Conservation (phyloP, 2,113 vertebrate species). For the Sclerurus mexicanus region DNA sequence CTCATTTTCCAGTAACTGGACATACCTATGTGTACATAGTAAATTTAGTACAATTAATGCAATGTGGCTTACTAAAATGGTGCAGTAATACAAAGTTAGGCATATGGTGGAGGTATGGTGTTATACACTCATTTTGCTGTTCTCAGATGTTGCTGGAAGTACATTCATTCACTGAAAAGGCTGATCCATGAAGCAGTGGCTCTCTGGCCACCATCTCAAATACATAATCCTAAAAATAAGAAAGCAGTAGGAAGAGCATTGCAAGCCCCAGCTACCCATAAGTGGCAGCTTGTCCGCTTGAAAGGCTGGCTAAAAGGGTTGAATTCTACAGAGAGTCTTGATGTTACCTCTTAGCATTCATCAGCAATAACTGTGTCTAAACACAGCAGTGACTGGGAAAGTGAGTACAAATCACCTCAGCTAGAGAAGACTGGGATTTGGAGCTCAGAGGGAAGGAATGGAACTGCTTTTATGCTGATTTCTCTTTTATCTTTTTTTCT, state of each 20-base stretch:
- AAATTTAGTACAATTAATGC: background rate
- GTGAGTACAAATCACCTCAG: background rate
- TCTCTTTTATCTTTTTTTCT: background rate
- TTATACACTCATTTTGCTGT: background rate
- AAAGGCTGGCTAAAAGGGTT: background rate
- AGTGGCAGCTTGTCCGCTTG: background rate
- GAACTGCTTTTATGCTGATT: background rate
- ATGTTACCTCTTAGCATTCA: background rate
- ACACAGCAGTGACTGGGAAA: background rate
- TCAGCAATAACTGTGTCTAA: background rate
- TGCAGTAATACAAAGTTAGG: background rate
- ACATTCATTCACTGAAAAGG: background rate
- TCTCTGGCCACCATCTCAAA: background rate
- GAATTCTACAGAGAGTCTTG: background rate
- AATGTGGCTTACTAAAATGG: background rate
- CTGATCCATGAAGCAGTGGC: background rate
- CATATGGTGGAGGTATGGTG: background rate
- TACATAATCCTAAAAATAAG: background rate
- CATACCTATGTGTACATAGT: background rate
- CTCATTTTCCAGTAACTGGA: background rate
- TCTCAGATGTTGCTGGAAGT: background rate
- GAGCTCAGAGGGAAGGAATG: background rate
- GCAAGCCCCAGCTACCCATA: background rate
- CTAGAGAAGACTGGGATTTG: background rate
- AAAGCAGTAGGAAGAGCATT: background rate